Conservation (phyloP, 2,888 invertebrate genomes). For the Myopa testacea region DNA sequence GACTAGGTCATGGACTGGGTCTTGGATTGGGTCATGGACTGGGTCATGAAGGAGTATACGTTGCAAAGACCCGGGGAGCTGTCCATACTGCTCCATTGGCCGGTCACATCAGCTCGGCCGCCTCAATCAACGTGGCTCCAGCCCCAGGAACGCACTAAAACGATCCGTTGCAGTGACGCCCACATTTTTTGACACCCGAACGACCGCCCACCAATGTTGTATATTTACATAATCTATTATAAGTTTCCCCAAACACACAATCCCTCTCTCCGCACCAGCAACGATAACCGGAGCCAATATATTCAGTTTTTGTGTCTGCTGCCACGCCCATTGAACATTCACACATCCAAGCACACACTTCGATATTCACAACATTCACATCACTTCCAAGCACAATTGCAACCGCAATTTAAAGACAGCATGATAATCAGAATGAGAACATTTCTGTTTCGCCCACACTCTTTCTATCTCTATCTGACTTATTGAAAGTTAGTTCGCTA, state of each 20-base stretch:
- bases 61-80: constrained; percentile 67
- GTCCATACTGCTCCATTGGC: constrained; percentile 66
- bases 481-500: background rate
- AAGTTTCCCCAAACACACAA: constrained; percentile 5
- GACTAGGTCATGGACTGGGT: constrained; percentile 38
- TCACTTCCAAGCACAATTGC: too few relatives aligned
- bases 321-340: constrained; percentile 44
- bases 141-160: constrained; percentile 64
- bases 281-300: background rate
- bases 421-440: constrained; percentile 28
- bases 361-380: constrained; percentile 50
- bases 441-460: constrained; percentile 18
- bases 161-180: constrained; percentile 52
- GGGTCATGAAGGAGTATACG: constrained; percentile 65
- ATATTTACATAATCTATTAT: constrained; percentile 2
- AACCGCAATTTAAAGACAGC: background rate
- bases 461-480: constrained; percentile 12
- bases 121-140: constrained; percentile 64
- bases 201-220: constrained; percentile 32
- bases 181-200: constrained; percentile 15
- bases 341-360: constrained; percentile 47
- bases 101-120: constrained; percentile 65
- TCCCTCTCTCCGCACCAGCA: background rate
- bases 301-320: constrained; percentile 17
- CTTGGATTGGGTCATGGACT: constrained; percentile 48